A percentile compares a stretch with the other conserved stretches of the same genome.
Evolutionary conservation across 2,888 invertebrate species (phyloP).

Genomic region (Cosmia trapezina): DNA sequence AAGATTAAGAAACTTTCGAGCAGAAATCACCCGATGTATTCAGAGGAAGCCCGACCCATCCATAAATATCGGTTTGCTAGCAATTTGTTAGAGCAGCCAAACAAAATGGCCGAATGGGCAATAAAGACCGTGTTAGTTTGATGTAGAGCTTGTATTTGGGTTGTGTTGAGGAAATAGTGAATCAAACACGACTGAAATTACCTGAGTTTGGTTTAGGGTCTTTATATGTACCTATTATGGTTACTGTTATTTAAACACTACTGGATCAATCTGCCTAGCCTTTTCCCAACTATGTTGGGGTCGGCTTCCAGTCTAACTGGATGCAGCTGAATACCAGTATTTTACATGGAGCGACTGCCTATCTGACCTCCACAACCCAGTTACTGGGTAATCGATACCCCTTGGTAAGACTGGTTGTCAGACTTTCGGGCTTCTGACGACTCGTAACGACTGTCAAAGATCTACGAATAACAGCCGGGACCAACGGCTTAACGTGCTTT

Average conservation of each 20-base stretch:
- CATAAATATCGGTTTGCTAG: slow-evolving; percentile 65
- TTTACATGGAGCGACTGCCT: too few species aligned
- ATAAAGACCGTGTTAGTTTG: slow-evolving; percentile 60
- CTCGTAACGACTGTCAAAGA: too few species aligned
- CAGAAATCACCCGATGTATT: slow-evolving; percentile 22
- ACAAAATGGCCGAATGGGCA: slow-evolving; percentile 57
- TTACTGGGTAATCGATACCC: too few species aligned
- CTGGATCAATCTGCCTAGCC: too few species aligned
- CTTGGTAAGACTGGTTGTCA: too few species aligned
- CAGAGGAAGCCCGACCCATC: slow-evolving; percentile 16
- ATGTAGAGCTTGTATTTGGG: slow-evolving; percentile 30
- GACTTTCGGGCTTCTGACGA: too few species aligned
- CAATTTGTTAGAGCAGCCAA: slow-evolving; percentile 58
- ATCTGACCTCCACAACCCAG: too few species aligned
- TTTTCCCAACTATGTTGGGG: too few species aligned
- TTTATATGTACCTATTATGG: neutral
- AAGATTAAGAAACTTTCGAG: slow-evolving; percentile 6
- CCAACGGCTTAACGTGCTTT: too few species aligned
- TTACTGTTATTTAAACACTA: neutral
- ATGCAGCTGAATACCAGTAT: too few species aligned
- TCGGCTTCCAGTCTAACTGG: too few species aligned
- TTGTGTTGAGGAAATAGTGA: slow-evolving; percentile 8
- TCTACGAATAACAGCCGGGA: too few species aligned
- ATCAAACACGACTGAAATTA: slow-evolving; percentile 25
- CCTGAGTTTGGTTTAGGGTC: neutral